These are phyloP conservation scores for Eucidaris tribuloides DNA, from an alignment of 35 echinoderm and acorn worm genomes.

Conservation along the genomic window DNA sequence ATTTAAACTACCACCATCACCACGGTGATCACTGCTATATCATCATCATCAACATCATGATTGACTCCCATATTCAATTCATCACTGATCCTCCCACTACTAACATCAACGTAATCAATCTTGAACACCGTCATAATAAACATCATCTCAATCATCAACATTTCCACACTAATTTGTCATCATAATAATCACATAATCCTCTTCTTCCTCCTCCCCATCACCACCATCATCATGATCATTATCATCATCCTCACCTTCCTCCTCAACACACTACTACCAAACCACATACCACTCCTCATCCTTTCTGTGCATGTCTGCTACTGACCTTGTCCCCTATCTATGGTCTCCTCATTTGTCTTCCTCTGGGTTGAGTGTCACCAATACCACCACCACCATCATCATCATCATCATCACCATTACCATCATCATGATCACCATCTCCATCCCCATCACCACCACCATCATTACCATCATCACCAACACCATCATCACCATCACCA, in stretches of 20 bases:
- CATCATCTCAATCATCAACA: background rate
- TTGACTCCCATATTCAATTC: background rate
- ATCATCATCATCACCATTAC: background rate
- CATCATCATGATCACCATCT: background rate
- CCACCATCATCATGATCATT: background rate
- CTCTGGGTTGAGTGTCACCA: constrained; percentile 85
- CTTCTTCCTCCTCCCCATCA: background rate
- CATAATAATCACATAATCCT: background rate
- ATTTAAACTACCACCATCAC: too few species aligned
- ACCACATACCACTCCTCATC: constrained; percentile 27
- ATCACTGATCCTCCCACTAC: background rate
- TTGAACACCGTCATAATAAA: background rate
- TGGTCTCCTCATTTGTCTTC: constrained; percentile 89
- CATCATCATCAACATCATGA: background rate
- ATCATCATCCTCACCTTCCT: background rate
- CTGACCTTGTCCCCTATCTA: constrained; percentile 97
- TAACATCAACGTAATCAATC: too few species aligned
- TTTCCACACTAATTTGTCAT: background rate
- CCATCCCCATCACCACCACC: background rate
- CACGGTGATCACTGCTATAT: too few species aligned
- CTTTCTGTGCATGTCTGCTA: constrained; percentile 96
- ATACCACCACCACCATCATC: too few species aligned
- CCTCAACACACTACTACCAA: background rate
- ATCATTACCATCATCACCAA: background rate
- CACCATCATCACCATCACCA: constrained; percentile 4